phyloP scores from a whole-genome alignment of 1,140 invertebrate genomes.

The Ceratina calcarata region DNA sequence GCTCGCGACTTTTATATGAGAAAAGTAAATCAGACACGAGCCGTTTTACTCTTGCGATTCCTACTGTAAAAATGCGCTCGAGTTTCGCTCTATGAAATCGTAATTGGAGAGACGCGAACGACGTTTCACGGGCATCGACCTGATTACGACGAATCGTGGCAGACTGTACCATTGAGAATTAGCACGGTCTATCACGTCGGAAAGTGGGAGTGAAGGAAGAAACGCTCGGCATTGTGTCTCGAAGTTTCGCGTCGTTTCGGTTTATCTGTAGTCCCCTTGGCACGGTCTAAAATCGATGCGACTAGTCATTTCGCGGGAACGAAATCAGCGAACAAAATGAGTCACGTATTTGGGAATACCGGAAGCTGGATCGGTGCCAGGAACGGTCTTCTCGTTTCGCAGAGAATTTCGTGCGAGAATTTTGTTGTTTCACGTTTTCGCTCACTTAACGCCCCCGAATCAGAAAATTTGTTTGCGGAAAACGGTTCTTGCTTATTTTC shows the following conservation, averaged over 20 bases:
- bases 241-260: neutral
- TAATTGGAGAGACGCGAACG: neutral
- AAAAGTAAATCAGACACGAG: neutral
- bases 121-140: neutral
- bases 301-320: neutral
- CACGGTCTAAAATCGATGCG: neutral
- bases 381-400: neutral
- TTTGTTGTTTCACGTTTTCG: conserved; percentile 29
- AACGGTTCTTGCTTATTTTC: no score
- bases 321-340: conserved; percentile 16
- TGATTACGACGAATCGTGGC: no score
- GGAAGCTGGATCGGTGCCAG: conserved; percentile 44
- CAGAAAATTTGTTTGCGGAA: no score
- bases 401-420: neutral
- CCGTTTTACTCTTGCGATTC: no score
- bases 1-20: neutral
- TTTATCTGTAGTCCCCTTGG: neutral
- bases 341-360: conserved; percentile 15
- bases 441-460: no score
- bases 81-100: neutral
- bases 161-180: conserved; percentile 19
- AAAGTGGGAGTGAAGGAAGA: no score
- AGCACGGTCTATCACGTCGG: conserved; percentile 10
- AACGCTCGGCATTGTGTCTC: neutral
- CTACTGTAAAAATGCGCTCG: neutral